Conservation (phyloP, 2,888 invertebrate genomes). For the Ectemnius lituratus region DNA sequence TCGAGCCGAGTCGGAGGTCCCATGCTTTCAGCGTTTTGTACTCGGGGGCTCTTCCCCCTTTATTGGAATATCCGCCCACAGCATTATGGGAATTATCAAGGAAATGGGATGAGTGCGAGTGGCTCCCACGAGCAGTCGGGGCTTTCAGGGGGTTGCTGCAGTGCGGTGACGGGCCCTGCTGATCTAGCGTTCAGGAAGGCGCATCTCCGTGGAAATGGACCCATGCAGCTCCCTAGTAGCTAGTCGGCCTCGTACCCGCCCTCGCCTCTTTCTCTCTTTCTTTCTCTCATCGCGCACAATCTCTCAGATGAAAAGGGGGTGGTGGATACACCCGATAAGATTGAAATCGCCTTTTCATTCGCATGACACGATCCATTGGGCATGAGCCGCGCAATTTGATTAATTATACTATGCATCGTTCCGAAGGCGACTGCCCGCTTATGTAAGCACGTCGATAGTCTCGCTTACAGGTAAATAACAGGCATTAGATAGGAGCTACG, state of each 20-base stretch:
- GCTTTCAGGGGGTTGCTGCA: constrained; percentile 35
- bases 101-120: constrained; percentile 73
- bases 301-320: not conserved
- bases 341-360: not conserved
- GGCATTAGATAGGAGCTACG: not conserved
- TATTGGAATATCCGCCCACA: constrained; percentile 78
- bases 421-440: constrained; percentile 19
- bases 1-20: constrained; percentile 45
- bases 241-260: constrained; percentile 2
- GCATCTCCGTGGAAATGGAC: constrained; percentile 37
- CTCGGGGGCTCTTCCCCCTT: constrained; percentile 73
- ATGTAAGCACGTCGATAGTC: constrained; percentile 39
- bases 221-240: constrained; percentile 40
- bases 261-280: not conserved
- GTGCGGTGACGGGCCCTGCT: too few species aligned
- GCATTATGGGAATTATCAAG: constrained; percentile 77
- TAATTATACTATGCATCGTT: constrained; percentile 48
- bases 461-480: constrained; percentile 42
- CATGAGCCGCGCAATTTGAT: constrained; percentile 37
- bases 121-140: constrained; percentile 53
- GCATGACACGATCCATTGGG: too few species aligned
- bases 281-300: not conserved
- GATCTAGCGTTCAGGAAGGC: too few species aligned
- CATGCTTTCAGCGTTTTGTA: constrained; percentile 71
- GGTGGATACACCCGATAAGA: not conserved